A percentile compares a stretch with the other conserved stretches of the same genome.
These are phyloP conservation scores for Leucoptera coffeella DNA, from an alignment of 2,888 invertebrate genomes.

Conservation along the genomic window DNA sequence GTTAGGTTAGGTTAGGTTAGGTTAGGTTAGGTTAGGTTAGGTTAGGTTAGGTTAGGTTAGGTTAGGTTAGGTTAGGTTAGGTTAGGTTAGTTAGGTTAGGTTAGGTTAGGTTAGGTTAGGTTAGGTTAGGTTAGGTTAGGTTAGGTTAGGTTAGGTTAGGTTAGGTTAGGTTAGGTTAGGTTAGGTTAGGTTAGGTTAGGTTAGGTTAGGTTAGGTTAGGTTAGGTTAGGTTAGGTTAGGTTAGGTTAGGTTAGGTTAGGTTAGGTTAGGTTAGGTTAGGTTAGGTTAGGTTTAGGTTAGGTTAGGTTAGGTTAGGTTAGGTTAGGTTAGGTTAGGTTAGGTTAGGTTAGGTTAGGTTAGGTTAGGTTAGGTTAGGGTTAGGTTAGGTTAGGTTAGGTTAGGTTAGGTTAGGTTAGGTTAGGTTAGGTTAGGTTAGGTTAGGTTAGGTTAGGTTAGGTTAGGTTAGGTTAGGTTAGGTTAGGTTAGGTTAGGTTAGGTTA, in stretches of 20 bases:
- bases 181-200: constrained; percentile 5
- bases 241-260: constrained; percentile 5
- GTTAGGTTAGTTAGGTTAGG: constrained; percentile 4
- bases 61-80: constrained; percentile 3
- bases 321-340: constrained; percentile 5
- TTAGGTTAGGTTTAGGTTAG: constrained; percentile 3
- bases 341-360: constrained; percentile 5
- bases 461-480: constrained; percentile 4
- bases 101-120: constrained; percentile 6
- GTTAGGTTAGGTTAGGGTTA: constrained; percentile 5
- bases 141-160: constrained; percentile 5
- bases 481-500: constrained; percentile 5
- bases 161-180: constrained; percentile 5
- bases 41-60: constrained; percentile 6
- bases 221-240: constrained; percentile 5
- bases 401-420: constrained; percentile 6
- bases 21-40: constrained; percentile 6
- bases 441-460: constrained; percentile 6
- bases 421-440: constrained; percentile 4
- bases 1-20: constrained; percentile 5
- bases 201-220: constrained; percentile 5
- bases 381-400: constrained; percentile 5
- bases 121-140: constrained; percentile 4
- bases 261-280: constrained; percentile 4
- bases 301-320: constrained; percentile 4